Evolutionary conservation across 2,113 vertebrate species (phyloP).

Genomic region (Hippocampus barbouri): DNA sequence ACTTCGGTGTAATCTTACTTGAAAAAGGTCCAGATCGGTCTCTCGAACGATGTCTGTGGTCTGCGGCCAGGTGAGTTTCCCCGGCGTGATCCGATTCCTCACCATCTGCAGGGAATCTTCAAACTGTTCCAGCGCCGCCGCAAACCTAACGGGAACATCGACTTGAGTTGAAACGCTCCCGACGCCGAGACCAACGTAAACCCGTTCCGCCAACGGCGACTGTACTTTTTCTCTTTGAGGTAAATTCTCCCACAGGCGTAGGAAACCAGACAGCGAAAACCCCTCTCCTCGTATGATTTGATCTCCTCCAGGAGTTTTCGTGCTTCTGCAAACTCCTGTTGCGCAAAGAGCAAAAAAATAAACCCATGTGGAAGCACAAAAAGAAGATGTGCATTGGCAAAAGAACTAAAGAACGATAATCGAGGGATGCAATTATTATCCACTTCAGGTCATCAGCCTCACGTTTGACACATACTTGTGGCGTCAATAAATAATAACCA

Average conservation of each 20-base stretch:
- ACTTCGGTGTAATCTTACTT: constrained; percentile 60
- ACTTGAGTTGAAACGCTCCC: background rate
- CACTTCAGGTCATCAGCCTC: too few relatives aligned
- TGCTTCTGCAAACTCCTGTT: constrained; percentile 82
- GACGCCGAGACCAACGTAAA: background rate
- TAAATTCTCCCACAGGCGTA: constrained; percentile 83
- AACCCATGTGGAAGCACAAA: background rate
- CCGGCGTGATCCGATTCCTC: constrained; percentile 77
- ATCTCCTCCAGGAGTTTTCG: constrained; percentile 78
- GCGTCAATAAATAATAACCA: too few relatives aligned
- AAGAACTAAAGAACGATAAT: background rate
- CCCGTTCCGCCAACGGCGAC: background rate
- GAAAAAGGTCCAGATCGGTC: constrained; percentile 77
- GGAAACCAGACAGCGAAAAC: constrained; percentile 80
- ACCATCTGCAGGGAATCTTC: constrained; percentile 78
- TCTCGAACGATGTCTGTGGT: constrained; percentile 82
- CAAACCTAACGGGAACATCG: constrained; percentile 71
- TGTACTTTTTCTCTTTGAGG: constrained; percentile 85
- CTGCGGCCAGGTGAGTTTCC: constrained; percentile 88
- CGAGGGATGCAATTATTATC: background rate
- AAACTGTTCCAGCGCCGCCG: constrained; percentile 79
- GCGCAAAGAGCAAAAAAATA: background rate
- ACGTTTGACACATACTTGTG: too few relatives aligned
- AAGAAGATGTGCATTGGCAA: background rate
- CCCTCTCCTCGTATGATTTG: constrained; percentile 71